phyloP scores from a whole-genome alignment of 1,140 invertebrate genomes.

The Pseudomyrmex concolor region DNA sequence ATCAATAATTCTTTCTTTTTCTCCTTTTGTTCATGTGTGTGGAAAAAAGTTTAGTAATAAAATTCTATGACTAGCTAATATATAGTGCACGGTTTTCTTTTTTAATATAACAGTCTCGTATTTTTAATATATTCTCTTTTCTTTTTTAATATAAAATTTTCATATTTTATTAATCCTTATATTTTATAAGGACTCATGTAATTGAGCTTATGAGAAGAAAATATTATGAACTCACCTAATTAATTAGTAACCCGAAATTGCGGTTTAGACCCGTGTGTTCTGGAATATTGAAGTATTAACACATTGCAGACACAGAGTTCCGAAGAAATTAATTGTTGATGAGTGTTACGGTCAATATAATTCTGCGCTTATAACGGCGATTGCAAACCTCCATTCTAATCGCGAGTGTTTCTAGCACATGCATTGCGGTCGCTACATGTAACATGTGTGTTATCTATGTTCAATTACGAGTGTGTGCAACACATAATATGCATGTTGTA shows the following conservation, averaged over 20 bases:
- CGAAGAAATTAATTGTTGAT: constrained; percentile 71
- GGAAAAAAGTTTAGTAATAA: too few relatives aligned
- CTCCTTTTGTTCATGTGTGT: too few relatives aligned
- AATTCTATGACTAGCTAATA: too few relatives aligned
- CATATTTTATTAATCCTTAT: too few relatives aligned
- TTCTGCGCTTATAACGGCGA: constrained; percentile 33
- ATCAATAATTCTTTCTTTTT: too few relatives aligned
- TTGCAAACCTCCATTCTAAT: constrained; percentile 63
- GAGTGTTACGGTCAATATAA: constrained; percentile 63
- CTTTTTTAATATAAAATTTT: too few relatives aligned
- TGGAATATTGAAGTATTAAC: constrained; percentile 47
- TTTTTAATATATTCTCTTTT: too few relatives aligned
- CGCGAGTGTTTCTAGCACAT: constrained; percentile 64
- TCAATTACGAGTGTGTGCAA: constrained; percentile 1
- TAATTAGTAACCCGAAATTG: constrained; percentile 35
- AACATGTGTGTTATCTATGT: constrained; percentile 27
- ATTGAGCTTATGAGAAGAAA: neutral
- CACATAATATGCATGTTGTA: neutral
- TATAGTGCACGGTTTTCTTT: too few relatives aligned
- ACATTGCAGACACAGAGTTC: constrained; percentile 20
- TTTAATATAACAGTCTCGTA: too few relatives aligned
- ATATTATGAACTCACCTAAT: constrained; percentile 29
- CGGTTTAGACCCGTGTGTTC: constrained; percentile 36
- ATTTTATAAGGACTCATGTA: too few relatives aligned
- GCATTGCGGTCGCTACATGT: constrained; percentile 46